phyloP scores from a whole-genome alignment of 2,113 vertebrate genomes.

The Mus pahari region DNA sequence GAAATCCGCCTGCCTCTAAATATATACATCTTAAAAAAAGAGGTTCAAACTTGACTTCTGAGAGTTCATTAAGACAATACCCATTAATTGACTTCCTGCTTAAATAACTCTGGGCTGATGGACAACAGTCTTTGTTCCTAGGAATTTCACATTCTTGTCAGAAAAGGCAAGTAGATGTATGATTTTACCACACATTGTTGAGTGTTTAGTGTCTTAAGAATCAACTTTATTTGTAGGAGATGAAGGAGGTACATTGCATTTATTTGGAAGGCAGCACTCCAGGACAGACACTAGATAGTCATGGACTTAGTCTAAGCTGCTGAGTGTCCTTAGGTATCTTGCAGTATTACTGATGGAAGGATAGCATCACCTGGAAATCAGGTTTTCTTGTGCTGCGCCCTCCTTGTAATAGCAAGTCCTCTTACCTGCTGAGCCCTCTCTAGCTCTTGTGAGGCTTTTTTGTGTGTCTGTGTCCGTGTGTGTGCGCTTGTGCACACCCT shows the following conservation, averaged over 20 bases:
- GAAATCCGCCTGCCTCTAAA: too few species aligned
- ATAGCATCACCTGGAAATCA: constrained; percentile 62
- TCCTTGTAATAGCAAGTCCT: neutral
- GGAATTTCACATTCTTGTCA: constrained; percentile 24
- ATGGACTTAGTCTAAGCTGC: neutral
- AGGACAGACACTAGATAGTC: neutral
- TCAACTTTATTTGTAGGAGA: neutral
- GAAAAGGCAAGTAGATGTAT: neutral
- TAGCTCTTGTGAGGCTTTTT: neutral
- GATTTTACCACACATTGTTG: neutral
- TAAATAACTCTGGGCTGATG: neutral
- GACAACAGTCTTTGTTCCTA: neutral
- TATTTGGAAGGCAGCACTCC: neutral
- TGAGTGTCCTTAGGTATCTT: neutral
- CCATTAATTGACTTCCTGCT: constrained; percentile 45
- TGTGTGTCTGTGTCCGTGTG: neutral
- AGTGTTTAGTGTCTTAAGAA: neutral
- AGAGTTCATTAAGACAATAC: neutral
- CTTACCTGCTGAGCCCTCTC: too few species aligned
- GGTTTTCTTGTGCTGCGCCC: neutral
- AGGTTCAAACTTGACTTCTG: constrained; percentile 22
- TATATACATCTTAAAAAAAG: neutral
- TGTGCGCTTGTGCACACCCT: too few species aligned
- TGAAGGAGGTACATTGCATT: neutral
- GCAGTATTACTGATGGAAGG: constrained; percentile 26